These are phyloP conservation scores for Salminus brasiliensis DNA, from an alignment of 2,113 vertebrate genomes.

Conservation along the genomic window DNA sequence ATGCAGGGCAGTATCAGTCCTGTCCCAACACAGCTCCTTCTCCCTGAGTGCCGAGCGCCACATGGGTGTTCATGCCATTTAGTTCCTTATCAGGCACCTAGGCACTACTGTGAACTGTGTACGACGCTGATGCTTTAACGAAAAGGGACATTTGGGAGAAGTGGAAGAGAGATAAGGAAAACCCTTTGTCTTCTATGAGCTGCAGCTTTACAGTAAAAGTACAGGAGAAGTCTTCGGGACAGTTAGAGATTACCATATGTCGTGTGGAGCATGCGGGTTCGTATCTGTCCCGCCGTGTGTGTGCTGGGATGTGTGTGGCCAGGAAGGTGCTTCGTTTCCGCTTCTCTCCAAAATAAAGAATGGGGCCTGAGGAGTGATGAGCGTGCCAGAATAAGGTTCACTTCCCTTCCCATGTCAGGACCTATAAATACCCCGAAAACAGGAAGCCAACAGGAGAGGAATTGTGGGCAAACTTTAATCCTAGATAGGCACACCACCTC, in stretches of 20 bases:
- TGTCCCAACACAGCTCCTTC: neutral
- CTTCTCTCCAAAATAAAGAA: conserved; percentile 50
- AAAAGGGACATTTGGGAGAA: neutral
- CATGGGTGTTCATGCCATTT: neutral
- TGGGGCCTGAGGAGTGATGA: conserved; percentile 45
- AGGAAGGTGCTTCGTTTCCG: conserved; percentile 58
- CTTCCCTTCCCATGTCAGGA: conserved; percentile 65
- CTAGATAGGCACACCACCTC: conserved; percentile 41
- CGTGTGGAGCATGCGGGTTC: neutral
- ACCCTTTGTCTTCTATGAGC: neutral
- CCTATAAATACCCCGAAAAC: conserved; percentile 65
- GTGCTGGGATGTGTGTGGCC: conserved; percentile 39
- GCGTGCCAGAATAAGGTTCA: conserved; percentile 53
- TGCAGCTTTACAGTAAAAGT: neutral
- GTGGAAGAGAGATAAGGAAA: neutral
- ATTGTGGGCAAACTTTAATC: conserved; percentile 43
- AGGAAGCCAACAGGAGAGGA: conserved; percentile 56
- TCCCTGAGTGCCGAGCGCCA: neutral
- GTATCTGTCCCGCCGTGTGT: conserved; percentile 24
- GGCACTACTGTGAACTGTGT: too few species aligned
- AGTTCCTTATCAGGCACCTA: too few species aligned
- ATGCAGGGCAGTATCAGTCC: conserved; percentile 8
- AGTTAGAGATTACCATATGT: neutral
- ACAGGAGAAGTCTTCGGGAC: neutral
- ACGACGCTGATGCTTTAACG: neutral